Percentiles rank a stretch among this genome's conserved stretches.
Evolutionary conservation across 2,888 invertebrate species (phyloP).

Genomic region (Caenorhabditis sulstoni): DNA sequence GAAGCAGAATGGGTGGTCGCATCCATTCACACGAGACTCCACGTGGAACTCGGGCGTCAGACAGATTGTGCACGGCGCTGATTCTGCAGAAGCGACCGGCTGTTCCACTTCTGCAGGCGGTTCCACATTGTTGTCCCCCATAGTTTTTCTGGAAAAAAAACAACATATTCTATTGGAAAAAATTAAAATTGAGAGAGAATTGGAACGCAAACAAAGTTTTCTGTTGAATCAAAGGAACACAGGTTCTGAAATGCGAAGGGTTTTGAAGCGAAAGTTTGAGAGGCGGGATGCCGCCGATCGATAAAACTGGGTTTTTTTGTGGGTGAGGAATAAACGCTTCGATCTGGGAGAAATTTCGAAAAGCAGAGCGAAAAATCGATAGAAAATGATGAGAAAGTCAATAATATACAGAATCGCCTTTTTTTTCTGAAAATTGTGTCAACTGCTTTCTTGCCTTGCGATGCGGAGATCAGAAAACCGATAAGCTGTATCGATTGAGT

Average conservation of each 20-base stretch:
- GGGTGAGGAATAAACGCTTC: neutral
- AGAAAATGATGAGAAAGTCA: no score
- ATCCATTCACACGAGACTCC: constrained; percentile 42
- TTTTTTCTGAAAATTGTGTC: neutral
- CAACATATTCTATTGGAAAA: neutral
- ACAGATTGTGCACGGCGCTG: constrained; percentile 38
- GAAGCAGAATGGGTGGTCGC: constrained; percentile 54
- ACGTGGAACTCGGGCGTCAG: constrained; percentile 20
- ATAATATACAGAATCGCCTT: no score
- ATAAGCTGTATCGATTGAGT: no score
- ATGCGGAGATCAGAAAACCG: neutral
- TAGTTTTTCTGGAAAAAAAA: constrained; percentile 30
- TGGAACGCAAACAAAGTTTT: no score
- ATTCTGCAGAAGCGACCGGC: neutral
- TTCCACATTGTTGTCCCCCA: constrained; percentile 23
- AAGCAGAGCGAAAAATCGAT: no score
- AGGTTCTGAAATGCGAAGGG: neutral
- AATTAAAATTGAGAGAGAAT: no score
- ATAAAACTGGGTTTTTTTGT: neutral
- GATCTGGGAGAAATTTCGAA: no score
- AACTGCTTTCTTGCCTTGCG: neutral
- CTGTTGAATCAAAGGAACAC: neutral
- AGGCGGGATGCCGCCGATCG: neutral
- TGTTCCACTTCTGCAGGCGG: neutral
- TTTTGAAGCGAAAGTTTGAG: neutral